Percentiles rank a stretch among this genome's conserved stretches.
These are phyloP conservation scores for Phorcus lineatus DNA, from an alignment of 2,888 invertebrate species.

Conservation along the genomic window DNA sequence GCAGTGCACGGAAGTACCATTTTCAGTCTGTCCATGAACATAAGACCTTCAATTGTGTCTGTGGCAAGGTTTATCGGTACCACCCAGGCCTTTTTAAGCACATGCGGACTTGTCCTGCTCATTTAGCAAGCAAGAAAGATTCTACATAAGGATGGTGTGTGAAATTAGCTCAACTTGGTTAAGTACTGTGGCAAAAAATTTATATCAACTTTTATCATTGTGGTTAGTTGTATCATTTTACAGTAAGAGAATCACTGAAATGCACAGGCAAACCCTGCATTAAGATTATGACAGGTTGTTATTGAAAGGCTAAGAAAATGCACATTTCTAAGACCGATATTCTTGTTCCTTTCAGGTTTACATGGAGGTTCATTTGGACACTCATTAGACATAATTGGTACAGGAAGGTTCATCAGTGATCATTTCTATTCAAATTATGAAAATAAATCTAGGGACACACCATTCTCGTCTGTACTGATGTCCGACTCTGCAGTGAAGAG, in stretches of 20 bases:
- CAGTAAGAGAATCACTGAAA: not conserved
- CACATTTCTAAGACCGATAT: not conserved
- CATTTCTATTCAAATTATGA: not conserved
- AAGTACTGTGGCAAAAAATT: no score
- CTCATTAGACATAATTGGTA: not conserved
- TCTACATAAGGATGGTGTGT: no score
- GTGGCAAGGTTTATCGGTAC: not conserved
- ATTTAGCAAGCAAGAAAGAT: not conserved
- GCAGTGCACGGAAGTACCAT: not conserved
- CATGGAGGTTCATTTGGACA: not conserved
- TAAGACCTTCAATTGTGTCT: not conserved
- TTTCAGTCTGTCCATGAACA: not conserved
- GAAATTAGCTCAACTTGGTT: no score
- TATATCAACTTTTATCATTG: no score
- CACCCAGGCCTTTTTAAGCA: not conserved
- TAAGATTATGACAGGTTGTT: not conserved
- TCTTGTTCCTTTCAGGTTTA: constrained; percentile 1
- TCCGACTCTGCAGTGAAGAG: not conserved
- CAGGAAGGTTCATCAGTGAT: not conserved
- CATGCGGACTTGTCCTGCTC: not conserved
- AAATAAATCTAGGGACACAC: not conserved
- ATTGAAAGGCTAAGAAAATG: not conserved
- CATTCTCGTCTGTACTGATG: not conserved
- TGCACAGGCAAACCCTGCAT: no score
- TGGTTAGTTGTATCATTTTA: not conserved